Base-by-base conservation (phyloP, 2,797 vertebrate genomes). In the Buceros bicornis region DNA sequence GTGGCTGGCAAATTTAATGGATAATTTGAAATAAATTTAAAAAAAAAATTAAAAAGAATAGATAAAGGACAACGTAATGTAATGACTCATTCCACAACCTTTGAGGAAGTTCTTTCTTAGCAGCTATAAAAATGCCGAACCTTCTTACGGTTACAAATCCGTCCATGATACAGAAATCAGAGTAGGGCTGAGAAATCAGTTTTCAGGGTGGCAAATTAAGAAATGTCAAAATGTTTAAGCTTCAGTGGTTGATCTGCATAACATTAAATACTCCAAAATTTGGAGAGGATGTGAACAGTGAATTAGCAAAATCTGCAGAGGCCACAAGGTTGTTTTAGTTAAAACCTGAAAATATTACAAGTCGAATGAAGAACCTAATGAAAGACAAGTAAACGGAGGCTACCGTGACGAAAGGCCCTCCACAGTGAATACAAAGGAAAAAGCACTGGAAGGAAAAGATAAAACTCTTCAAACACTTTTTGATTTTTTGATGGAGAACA, bases 401-500 rank as follows among this genome's bases (percentile, higher is more conserved):
- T 60, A 53, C 18, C 0, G 0, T 21, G 29, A n/a, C 0, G 1
- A 87, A 37, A 2, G 2, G 21, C 35, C 40, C 28, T 88, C 16
- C 24, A 3, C 1, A 56, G 12, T 40, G 53, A 64, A 24, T 19
- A 16, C 2, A 35, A 69, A 79, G 43, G 14, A 87, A 87, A 35
- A 29, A 84, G 24, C 51, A 50, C 6, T n/a, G 25, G 16, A 61
- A 11, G 24, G 43, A 82, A 43, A 87, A 62, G 14, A 76, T 17
- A 58, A 33, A 89, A n/a, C 29, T 40, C 29, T 50, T 58, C 35
- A 76, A 47, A 50, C 4, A 25, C 3, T 40, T 85, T 28, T 35
- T 51, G 5, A 47, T 47, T 69, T 74, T 89, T 31, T 66, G 53
- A 20, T 31, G 37, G 21, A 51, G 43, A 72, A 70, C 10, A 45